Evolutionary conservation across 23 tunicate species (phyloP).

Genomic region (Diplosoma virens): DNA sequence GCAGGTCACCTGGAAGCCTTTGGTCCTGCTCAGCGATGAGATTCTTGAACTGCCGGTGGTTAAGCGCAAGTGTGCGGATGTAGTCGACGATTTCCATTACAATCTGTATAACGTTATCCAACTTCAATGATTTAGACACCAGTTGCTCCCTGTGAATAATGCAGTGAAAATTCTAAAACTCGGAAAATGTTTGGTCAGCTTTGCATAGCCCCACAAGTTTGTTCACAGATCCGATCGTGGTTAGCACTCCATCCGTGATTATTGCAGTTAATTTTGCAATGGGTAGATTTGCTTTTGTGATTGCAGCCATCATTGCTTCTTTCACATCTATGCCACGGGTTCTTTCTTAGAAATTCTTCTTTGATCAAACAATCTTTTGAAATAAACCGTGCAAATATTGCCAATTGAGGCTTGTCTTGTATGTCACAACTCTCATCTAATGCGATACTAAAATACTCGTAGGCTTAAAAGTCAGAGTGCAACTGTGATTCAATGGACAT

Average conservation of each 20-base stretch:
- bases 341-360: too few species aligned
- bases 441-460: constrained; percentile 34
- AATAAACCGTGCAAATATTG: constrained; percentile 25
- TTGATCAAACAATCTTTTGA: constrained; percentile 28
- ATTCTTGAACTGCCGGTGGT: constrained; percentile 49
- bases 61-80: constrained; percentile 44
- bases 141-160: constrained; percentile 21
- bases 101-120: constrained; percentile 28
- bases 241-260: constrained; percentile 8
- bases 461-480: constrained; percentile 14
- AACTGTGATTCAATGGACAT: constrained; percentile 27
- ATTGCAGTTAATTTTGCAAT: constrained; percentile 7
- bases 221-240: constrained; percentile 31
- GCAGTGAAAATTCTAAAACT: constrained; percentile 7
- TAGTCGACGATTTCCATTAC: constrained; percentile 18
- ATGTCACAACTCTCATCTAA: constrained; percentile 31
- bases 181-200: constrained; percentile 25
- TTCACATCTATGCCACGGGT: constrained; percentile 18
- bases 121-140: constrained; percentile 21
- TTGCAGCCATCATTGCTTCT: constrained; percentile 1
- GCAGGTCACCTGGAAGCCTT: constrained; percentile 40
- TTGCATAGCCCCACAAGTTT: constrained; percentile 29
- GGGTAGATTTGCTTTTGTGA: constrained; percentile 9
- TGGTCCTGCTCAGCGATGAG: constrained; percentile 42
- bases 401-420: constrained; percentile 40